A percentile compares a stretch with the other conserved stretches of the same genome.
Evolutionary conservation across 2,113 vertebrate species (phyloP).

Genomic region (Nansenia antarctica): DNA sequence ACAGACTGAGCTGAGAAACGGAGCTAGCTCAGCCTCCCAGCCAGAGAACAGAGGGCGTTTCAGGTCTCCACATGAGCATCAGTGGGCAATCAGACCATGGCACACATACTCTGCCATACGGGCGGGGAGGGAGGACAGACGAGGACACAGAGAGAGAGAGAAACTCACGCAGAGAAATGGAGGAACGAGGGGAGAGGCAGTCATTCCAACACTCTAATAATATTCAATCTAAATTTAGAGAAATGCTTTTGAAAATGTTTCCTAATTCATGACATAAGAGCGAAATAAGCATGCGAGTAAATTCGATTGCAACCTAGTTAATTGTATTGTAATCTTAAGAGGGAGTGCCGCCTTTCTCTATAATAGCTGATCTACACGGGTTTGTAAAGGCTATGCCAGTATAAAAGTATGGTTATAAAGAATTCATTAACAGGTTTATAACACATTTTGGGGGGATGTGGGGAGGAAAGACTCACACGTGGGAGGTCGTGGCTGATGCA

Average conservation of each 20-base stretch:
- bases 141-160: background rate
- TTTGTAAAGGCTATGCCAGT: too few relatives aligned
- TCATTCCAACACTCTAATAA: background rate
- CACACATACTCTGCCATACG: background rate
- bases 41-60: constrained; percentile 47
- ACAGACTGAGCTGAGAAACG: constrained; percentile 1
- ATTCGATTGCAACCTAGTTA: too few relatives aligned
- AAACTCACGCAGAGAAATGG: constrained; percentile 9
- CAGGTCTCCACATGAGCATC: constrained; percentile 43
- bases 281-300: too few relatives aligned
- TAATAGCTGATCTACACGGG: too few relatives aligned
- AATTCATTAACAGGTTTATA: background rate
- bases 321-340: too few relatives aligned
- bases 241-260: background rate
- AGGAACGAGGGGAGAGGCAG: background rate
- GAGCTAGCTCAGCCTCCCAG: constrained; percentile 6
- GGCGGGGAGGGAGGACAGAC: background rate
- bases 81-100: constrained; percentile 17
- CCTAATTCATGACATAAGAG: background rate
- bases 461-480: too few relatives aligned
- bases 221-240: background rate
- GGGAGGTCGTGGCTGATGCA: too few relatives aligned
- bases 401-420: background rate
- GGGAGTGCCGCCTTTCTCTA: too few relatives aligned
- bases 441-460: too few relatives aligned